Base-by-base conservation (phyloP, 2,888 invertebrate species). In the Dicyrtomina minuta region DNA sequence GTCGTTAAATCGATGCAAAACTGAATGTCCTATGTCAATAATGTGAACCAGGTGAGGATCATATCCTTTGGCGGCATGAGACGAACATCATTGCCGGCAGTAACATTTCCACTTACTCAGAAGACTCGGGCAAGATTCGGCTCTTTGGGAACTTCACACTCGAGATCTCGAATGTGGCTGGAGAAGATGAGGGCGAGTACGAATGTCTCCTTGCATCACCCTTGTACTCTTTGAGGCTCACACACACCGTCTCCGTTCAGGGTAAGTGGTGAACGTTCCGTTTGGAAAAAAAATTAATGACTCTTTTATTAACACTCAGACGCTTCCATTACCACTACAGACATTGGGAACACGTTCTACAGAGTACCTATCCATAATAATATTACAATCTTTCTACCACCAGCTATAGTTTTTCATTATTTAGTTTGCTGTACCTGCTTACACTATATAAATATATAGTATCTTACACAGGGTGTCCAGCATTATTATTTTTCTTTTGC, bases 31-130 rank as follows among this genome's bases (percentile, higher is more conserved):
- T n/a, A n/a, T n/a, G n/a, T n/a, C n/a, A n/a, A n/a, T n/a, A n/a
- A n/a, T n/a, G n/a, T n/a, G n/a, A n/a, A n/a, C n/a, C 49, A 77
- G 77, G 77, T 26, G 70, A 74, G 41, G 61, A 72, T 26, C 75
- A 76, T 53, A 70, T 76, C n/a, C 58, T 76, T 46, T 78, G 77
- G 77, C 64, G 73, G 17, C 73, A 75, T 53, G 65, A 70, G 13
- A 70, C 68, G 5, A 75, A 75, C 39, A 71, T 77, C 65, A 60
- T 78, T 10, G 75, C 75, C 41, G 76, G 76, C 55, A 75, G 69
- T n/a, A 76, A 76, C 56, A 68, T 75, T 26, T 70, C 74, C 5
- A 74, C 72, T 8, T 72, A 69, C 56, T 53, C 71, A 1, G 74
- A 75, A 33, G 67, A 71, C 43, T 64, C 61, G 2, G 61, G 60